Evolutionary conservation across 2,113 vertebrate species (phyloP).

Genomic region (Speoplatyrhinus poulsoni): DNA sequence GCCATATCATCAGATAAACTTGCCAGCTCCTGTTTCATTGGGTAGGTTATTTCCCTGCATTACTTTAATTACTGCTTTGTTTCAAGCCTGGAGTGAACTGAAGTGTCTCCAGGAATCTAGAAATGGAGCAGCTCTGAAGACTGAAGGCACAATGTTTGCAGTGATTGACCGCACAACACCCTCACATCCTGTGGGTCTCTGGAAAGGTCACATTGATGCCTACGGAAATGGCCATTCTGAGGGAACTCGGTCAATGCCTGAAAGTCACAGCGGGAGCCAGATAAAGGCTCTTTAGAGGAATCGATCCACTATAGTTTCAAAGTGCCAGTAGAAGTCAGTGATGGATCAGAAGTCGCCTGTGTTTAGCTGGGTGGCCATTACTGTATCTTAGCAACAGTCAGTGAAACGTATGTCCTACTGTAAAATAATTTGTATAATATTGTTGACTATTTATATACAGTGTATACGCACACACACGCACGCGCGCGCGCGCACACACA

Average conservation of each 20-base stretch:
- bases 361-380: constrained; percentile 23
- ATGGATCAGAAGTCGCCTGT: constrained; percentile 19
- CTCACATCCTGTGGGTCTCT: constrained; percentile 24
- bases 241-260: constrained; percentile 28
- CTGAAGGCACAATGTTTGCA: constrained; percentile 18
- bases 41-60: too few species aligned
- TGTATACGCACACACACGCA: too few species aligned
- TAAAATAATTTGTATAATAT: too few species aligned
- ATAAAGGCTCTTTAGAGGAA: constrained; percentile 29
- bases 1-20: too few species aligned
- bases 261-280: constrained; percentile 40
- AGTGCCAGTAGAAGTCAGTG: neutral
- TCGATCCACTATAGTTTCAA: constrained; percentile 42
- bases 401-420: too few species aligned
- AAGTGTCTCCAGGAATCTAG: too few species aligned
- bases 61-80: too few species aligned
- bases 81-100: too few species aligned
- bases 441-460: too few species aligned
- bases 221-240: constrained; percentile 44
- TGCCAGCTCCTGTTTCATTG: too few species aligned
- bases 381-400: too few species aligned
- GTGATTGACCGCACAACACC: constrained; percentile 27
- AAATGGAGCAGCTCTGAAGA: constrained; percentile 30
- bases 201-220: constrained; percentile 55
- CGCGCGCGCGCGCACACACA: too few species aligned